Evolutionary conservation across 2,888 invertebrate genomes (phyloP).

Genomic region (Dynastes maya): DNA sequence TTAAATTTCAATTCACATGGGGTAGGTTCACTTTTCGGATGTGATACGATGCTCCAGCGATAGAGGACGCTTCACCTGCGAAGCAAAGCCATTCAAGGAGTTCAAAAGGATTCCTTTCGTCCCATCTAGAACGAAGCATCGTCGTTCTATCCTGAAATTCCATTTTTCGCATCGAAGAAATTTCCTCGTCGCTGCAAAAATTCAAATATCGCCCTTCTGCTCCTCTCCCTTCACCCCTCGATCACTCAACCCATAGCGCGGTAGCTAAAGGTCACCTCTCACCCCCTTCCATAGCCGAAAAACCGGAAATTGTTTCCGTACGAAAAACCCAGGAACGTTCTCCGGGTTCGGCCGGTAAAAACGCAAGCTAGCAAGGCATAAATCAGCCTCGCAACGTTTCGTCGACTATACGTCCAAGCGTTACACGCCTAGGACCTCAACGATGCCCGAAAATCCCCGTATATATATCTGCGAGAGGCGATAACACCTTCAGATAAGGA

Average conservation of each 20-base stretch:
- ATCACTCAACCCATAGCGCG: neutral
- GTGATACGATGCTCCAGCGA: too few species aligned
- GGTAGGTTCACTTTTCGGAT: too few species aligned
- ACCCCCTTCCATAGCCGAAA: neutral
- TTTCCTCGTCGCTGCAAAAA: conserved; percentile 5
- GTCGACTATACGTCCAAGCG: neutral
- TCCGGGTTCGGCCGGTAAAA: neutral
- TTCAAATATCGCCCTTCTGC: neutral
- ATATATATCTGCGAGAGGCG: conserved; percentile 1
- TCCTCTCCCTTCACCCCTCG: neutral
- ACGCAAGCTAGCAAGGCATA: conserved; percentile 33
- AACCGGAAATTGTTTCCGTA: conserved; percentile 22
- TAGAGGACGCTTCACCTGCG: neutral
- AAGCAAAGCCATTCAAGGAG: neutral
- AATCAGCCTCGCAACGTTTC: conserved; percentile 30
- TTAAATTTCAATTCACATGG: too few species aligned
- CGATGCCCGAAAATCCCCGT: neutral
- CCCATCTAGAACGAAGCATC: neutral
- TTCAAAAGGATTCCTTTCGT: neutral
- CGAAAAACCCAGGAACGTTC: conserved; percentile 21
- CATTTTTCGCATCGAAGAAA: neutral
- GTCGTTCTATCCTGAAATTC: neutral
- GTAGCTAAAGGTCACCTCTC: neutral
- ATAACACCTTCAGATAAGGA: conserved; percentile 39
- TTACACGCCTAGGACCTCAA: too few species aligned